Percentiles rank a stretch among this genome's conserved stretches.
Conservation (phyloP, 1,140 invertebrate species). For the Zaprionus kolodkinae region DNA sequence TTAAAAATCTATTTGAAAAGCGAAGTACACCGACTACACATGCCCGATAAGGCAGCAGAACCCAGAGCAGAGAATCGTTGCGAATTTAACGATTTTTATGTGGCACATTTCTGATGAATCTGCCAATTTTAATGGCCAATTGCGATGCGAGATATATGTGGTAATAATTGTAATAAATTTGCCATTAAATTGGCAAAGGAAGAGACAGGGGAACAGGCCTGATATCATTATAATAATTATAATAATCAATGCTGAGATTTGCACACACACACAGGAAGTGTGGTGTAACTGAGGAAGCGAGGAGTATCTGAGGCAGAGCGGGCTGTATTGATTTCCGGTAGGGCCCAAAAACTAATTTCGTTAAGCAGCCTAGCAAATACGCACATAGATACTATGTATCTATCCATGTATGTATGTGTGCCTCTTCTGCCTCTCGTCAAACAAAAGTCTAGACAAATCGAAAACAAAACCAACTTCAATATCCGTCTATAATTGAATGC, state of each 20-base stretch:
- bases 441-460: slow-evolving; percentile 75
- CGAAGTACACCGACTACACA: slow-evolving; percentile 10
- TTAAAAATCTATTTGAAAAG: slow-evolving; percentile 81
- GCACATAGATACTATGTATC: not conserved
- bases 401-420: not conserved
- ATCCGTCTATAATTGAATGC: slow-evolving; percentile 77
- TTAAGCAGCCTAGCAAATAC: slow-evolving; percentile 67
- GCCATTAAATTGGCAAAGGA: slow-evolving; percentile 17
- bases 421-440: slow-evolving; percentile 53
- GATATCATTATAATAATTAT: slow-evolving; percentile 11
- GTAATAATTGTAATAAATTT: slow-evolving; percentile 45
- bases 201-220: not conserved
- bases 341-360: slow-evolving; percentile 68
- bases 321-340: slow-evolving; percentile 45
- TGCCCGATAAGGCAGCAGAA: slow-evolving; percentile 20
- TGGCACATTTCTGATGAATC: slow-evolving; percentile 69
- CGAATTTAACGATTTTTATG: slow-evolving; percentile 49
- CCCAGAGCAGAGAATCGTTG: not conserved
- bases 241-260: not conserved
- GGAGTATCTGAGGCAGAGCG: not conserved
- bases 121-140: slow-evolving; percentile 49
- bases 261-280: not conserved
- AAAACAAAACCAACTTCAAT: slow-evolving; percentile 79
- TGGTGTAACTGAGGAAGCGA: too few relatives aligned
- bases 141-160: slow-evolving; percentile 32